Evolutionary conservation across 2,797 vertebrate species (phyloP).

Genomic region (Platyrinchus mystaceus): DNA sequence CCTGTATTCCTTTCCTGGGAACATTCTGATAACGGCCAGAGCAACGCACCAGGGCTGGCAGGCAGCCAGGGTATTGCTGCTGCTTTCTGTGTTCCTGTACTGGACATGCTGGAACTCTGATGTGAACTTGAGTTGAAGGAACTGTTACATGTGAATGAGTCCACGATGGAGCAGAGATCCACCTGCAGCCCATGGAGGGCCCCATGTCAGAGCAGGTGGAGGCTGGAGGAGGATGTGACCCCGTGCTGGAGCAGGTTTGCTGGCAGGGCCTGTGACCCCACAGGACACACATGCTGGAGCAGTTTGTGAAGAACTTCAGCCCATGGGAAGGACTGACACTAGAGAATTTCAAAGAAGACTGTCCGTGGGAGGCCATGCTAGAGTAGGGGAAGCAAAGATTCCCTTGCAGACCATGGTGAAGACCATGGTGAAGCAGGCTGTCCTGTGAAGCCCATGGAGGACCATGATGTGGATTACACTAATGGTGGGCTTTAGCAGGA

Average conservation of each 20-base stretch:
- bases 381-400: neutral
- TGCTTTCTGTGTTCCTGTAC: neutral
- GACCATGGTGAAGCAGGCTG: neutral
- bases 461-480: neutral
- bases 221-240: neutral
- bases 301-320: neutral
- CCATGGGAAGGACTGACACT: neutral
- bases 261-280: neutral
- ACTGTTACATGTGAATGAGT: neutral
- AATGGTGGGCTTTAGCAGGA: neutral
- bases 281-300: neutral
- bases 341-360: neutral
- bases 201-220: neutral
- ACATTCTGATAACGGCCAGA: neutral
- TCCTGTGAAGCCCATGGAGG: neutral
- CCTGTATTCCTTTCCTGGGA: neutral
- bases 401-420: neutral
- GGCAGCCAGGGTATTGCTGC: neutral
- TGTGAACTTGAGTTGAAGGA: neutral
- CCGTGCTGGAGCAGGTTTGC: neutral
- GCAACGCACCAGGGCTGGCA: accelerated
- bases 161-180: too few species aligned
- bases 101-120: neutral
- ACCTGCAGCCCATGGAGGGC: neutral
- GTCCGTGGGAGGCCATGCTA: neutral